Base-by-base conservation (phyloP, 2,113 vertebrate genomes). In the Hipposideros armiger region DNA sequence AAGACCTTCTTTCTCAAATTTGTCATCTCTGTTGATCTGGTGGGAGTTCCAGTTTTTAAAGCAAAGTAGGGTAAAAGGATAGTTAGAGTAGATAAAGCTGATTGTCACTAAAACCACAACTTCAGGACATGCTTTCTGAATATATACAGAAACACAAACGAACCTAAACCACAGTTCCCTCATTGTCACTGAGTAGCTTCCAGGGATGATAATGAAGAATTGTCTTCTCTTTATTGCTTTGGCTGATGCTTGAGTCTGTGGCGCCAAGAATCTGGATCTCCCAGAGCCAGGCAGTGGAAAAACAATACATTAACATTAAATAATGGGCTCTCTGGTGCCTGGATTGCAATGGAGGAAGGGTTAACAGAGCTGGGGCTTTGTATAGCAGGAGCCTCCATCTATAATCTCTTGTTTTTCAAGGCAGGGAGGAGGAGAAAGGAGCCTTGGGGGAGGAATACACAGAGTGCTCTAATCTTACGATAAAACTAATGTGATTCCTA, bases 401-500 rank as follows among this genome's bases (percentile, higher is more conserved):
- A 94, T 98, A 96, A 98, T 97, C 76, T 80, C 90, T 97, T 64
- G 56, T 78, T 94, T 98, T 97, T 90, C 69, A 90, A 78, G 87
- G 73, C 50, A 89, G 85, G 56, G 95, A 97, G 93, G 66, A 89
- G 72, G 83, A 85, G 96, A 92, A 96, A 97, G 52, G 42, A 87
- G 74, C 70, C 95, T 87, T 78, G 72, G 52, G 72, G 69, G 86
- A 97, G 70, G 84, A 97, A 96, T 96, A 92, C 67, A 97, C 86
- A 74, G 73, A 98, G 85, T 58, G 85, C 92, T 95, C 94, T 97
- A 98, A 96, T 97, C 98, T 98, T 97, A 92, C 89, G 85, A 96
- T 97, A 96, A 98, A 97, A 98, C 92, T 97, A 95, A 98, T 96
- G 97, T 98, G 97, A 93, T 97, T 97, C 91, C 86, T 97, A 94